Evolutionary conservation across 2,888 invertebrate species (phyloP), one percentile per base, ranked within the genome.

Genomic region (Labia minor): DNA sequence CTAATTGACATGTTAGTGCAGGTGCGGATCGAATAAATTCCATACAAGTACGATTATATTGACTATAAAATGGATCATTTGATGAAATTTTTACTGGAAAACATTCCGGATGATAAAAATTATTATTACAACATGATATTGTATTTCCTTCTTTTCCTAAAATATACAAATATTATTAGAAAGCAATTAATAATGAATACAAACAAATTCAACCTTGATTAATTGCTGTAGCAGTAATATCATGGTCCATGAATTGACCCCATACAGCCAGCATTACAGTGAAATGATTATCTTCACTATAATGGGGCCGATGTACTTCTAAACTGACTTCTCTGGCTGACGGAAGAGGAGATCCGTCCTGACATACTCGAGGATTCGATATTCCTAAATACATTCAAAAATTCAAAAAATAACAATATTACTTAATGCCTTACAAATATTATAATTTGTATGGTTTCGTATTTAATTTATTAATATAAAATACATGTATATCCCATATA

Each of bases 161-260:
- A 70, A 68, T 33, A 66, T 21, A 1, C 66, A 67, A 63, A 62
- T 26, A 61, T 19, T 16, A 65, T 62, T 14, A 61, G 19, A n/a
- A n/a, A n/a, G n/a, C n/a, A 65, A 16, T 64, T 19, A 49, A 26
- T 26, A 26, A 6, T 26, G 26, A 26, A 26, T n/a, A n/a, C n/a
- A n/a, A 26, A 6, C 26, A 6, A 26, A 26, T 26, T 8, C 70
- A 72, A 78, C 89, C 87, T 74, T 86, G 86, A 72, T 85, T 88
- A 6, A 89, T 78, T 0, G 92, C 91, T 0, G 92, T 92, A 4
- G 91, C 89, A 0, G 92, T 91, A 67, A 93, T 86, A 71, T 93
- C 93, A 72, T 93, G 92, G 76, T 92, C 92, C 14, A 93, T 74
- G 77, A 94, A 92, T 78, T 93, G 92, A 0, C 92, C 93, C 83